phyloP scores from a whole-genome alignment of 2,113 vertebrate genomes.

The Erythrocebus patas region DNA sequence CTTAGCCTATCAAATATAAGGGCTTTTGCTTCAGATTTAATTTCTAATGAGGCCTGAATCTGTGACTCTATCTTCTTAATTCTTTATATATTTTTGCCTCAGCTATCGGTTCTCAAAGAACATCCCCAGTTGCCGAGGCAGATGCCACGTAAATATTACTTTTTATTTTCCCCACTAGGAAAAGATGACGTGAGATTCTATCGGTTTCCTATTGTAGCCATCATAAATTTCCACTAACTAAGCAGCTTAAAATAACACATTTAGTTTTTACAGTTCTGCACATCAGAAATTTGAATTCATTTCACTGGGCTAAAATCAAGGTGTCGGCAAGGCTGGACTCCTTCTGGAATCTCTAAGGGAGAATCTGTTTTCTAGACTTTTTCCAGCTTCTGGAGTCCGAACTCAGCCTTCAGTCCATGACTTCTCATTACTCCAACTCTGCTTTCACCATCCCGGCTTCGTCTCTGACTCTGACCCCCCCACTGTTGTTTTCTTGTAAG shows the following conservation, averaged over 20 bases:
- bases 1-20: neutral
- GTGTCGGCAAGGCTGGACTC: neutral
- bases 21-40: neutral
- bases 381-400: neutral
- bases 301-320: neutral
- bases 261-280: neutral
- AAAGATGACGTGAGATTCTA: neutral
- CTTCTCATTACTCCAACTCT: neutral
- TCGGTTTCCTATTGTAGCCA: neutral
- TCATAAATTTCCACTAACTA: neutral
- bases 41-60: neutral
- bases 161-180: neutral
- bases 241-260: neutral
- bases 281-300: neutral
- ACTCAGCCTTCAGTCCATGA: neutral
- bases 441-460: fast-evolving
- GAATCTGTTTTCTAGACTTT: neutral
- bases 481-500: neutral
- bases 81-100: neutral
- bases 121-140: neutral
- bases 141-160: neutral
- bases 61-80: neutral
- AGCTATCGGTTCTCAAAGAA: neutral
- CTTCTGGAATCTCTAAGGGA: neutral
- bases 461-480: neutral